phyloP scores from a whole-genome alignment of 1,140 invertebrate species.

The Bombus pyrosoma region DNA sequence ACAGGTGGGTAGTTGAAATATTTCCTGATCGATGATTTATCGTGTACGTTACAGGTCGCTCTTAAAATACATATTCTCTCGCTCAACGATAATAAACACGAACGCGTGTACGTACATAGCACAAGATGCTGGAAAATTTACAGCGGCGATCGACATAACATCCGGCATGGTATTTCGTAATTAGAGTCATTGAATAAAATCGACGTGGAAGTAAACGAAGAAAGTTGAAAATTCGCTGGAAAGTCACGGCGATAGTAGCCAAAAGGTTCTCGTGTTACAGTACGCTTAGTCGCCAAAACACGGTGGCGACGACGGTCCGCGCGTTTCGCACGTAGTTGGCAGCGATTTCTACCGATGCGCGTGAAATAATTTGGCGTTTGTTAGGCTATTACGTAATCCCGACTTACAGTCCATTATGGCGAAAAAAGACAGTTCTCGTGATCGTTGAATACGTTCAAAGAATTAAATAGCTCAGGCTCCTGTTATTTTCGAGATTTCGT shows the following conservation, averaged over 20 bases:
- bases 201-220: conserved; percentile 24
- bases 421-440: not conserved
- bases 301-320: conserved; percentile 61
- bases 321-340: conserved; percentile 77
- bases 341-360: conserved; percentile 79
- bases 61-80: not conserved
- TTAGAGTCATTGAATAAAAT: too few relatives aligned
- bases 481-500: not conserved
- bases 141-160: conserved; percentile 27
- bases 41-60: not conserved
- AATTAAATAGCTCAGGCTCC: not conserved
- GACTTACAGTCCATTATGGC: conserved; percentile 29
- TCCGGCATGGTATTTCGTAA: conserved; percentile 34
- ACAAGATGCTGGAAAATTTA: not conserved
- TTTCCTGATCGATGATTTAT: not conserved
- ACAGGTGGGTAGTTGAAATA: not conserved
- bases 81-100: conserved; percentile 26
- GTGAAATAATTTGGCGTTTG: conserved; percentile 79
- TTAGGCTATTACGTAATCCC: conserved; percentile 68
- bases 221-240: conserved; percentile 57
- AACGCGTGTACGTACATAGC: not conserved
- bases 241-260: conserved; percentile 49
- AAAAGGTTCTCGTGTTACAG: conserved; percentile 80
- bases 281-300: conserved; percentile 76
- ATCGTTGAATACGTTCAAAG: not conserved